A percentile compares a stretch with the other conserved stretches of the same genome.
phyloP scores from a whole-genome alignment of 2,888 invertebrate genomes.

The Didymodactylos carnosus region DNA sequence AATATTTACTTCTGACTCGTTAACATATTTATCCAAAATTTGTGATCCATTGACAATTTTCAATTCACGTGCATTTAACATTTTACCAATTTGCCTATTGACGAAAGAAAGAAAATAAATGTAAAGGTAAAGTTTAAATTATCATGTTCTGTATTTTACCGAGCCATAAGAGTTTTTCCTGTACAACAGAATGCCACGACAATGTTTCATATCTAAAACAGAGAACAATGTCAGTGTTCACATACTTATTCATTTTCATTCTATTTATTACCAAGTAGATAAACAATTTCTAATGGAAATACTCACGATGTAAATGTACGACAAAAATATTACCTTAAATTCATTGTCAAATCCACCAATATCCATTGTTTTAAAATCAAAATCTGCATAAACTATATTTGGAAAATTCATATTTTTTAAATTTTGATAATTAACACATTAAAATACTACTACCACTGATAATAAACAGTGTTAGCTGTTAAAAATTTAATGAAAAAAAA shows the following conservation, averaged over 20 bases:
- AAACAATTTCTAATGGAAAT: slow-evolving; percentile 86
- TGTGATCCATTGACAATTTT: slow-evolving; percentile 99
- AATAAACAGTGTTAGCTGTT: too few species aligned
- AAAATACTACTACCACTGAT: too few species aligned
- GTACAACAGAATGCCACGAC: slow-evolving; percentile 91
- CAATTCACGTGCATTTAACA: slow-evolving; percentile 93
- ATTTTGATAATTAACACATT: too few species aligned
- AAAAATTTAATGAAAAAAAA: too few species aligned
- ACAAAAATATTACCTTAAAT: slow-evolving; percentile 89
- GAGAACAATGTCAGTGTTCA: too few species aligned
- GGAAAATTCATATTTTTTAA: too few species aligned
- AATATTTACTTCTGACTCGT: slow-evolving; percentile 94
- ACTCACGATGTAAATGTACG: slow-evolving; percentile 93
- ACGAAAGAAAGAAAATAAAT: not conserved
- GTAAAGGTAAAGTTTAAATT: not conserved
- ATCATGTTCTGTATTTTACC: slow-evolving; percentile 32
- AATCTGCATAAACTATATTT: slow-evolving; percentile 83
- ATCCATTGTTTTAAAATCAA: slow-evolving; percentile 98
- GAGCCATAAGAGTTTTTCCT: slow-evolving; percentile 95
- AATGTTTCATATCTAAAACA: slow-evolving; percentile 94
- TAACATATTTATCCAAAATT: slow-evolving; percentile 95
- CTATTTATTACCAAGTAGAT: too few species aligned
- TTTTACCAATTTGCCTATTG: slow-evolving; percentile 63
- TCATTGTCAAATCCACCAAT: slow-evolving; percentile 92
- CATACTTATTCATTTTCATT: too few species aligned